A percentile compares a stretch with the other conserved stretches of the same genome.
These are phyloP conservation scores for Alviniconcha marisindica DNA, from an alignment of 1,140 invertebrate genomes.

Conservation along the genomic window DNA sequence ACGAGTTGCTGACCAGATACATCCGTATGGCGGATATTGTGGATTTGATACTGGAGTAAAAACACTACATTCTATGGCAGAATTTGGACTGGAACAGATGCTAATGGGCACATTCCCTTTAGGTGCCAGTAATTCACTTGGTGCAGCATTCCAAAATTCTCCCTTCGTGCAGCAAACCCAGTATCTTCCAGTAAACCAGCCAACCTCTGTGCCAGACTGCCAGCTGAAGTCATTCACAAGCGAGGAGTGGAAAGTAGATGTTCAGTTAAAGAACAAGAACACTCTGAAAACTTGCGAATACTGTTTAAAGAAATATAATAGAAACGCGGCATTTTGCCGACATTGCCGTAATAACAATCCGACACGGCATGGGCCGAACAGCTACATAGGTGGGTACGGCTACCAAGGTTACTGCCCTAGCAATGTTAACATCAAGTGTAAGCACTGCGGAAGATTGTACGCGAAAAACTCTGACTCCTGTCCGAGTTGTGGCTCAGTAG, in stretches of 20 bases:
- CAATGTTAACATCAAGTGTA: too few relatives aligned
- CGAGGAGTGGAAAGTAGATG: background rate
- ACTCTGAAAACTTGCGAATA: background rate
- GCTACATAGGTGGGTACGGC: too few relatives aligned
- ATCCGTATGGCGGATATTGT: too few relatives aligned
- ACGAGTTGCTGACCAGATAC: too few relatives aligned
- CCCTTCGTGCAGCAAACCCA: background rate
- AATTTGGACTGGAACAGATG: too few relatives aligned
- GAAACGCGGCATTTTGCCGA: background rate
- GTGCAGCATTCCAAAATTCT: background rate
- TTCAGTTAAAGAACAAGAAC: background rate
- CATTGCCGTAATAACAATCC: background rate
- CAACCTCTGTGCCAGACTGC: background rate
- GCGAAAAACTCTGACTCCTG: too few relatives aligned
- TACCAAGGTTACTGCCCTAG: too few relatives aligned
- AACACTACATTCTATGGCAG: too few relatives aligned
- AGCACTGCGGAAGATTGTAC: too few relatives aligned
- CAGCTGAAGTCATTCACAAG: background rate
- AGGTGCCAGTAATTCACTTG: background rate
- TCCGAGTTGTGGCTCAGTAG: too few relatives aligned
- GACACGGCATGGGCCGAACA: background rate
- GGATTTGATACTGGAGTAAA: background rate
- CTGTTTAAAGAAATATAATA: background rate
- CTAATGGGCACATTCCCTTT: too few relatives aligned
- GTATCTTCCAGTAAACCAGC: background rate